These are phyloP conservation scores for Apis florea DNA, from an alignment of 1,140 invertebrate genomes.

Conservation along the genomic window DNA sequence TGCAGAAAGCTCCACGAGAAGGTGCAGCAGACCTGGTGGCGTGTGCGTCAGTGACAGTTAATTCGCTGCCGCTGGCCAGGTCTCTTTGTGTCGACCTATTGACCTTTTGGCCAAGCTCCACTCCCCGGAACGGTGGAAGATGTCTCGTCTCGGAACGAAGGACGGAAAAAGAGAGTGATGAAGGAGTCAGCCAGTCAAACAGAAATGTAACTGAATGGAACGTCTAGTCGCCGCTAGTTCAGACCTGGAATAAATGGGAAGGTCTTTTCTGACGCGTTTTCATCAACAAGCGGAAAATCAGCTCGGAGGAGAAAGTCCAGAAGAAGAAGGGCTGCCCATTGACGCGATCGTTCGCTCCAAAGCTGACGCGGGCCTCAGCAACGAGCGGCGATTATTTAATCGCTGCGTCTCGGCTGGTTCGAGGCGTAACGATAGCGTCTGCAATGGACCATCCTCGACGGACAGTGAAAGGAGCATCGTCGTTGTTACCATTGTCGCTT, in stretches of 20 bases:
- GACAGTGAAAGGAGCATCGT: constrained; percentile 22
- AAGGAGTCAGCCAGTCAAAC: too few relatives aligned
- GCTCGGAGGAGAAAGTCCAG: too few relatives aligned
- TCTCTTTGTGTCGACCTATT: constrained; percentile 57
- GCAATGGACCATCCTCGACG: constrained; percentile 14
- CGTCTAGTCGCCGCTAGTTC: constrained; percentile 38
- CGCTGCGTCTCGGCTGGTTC: constrained; percentile 70
- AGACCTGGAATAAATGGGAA: background rate
- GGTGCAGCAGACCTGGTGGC: constrained; percentile 89
- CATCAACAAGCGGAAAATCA: background rate
- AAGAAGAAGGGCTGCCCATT: background rate
- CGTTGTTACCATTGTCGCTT: constrained; percentile 45
- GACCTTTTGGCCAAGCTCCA: constrained; percentile 31
- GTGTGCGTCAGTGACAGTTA: constrained; percentile 83
- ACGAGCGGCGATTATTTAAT: constrained; percentile 20
- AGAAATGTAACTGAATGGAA: background rate
- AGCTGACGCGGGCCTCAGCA: constrained; percentile 36
- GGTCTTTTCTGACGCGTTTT: constrained; percentile 15
- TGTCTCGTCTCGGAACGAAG: constrained; percentile 6
- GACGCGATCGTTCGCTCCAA: constrained; percentile 14
- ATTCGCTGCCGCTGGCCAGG: constrained; percentile 37
- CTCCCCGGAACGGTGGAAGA: constrained; percentile 36
- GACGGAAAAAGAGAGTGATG: background rate
- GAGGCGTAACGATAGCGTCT: constrained; percentile 47
- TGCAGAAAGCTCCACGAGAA: constrained; percentile 92